Evolutionary conservation across 2,797 vertebrate species (phyloP).

Genomic region (Pampus argenteus): DNA sequence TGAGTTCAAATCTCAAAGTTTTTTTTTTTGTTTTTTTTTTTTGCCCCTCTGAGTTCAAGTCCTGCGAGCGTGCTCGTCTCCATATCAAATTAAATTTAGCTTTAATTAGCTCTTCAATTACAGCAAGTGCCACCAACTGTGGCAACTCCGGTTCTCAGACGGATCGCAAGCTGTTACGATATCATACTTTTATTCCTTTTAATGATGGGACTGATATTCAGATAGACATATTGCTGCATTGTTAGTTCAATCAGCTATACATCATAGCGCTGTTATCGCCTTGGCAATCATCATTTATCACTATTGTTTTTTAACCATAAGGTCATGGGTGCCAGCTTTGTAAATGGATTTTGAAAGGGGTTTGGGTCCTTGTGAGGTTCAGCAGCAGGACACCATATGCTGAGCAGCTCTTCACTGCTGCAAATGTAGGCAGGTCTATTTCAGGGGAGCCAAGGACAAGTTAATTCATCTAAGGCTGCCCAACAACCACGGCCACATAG

Average conservation of each 20-base stretch:
- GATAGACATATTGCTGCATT: conserved; percentile 10
- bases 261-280: background rate
- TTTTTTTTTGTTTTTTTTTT: too few species aligned
- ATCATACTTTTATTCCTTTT: conserved; percentile 31
- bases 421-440: conserved; percentile 61
- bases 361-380: conserved; percentile 48
- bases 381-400: conserved; percentile 49
- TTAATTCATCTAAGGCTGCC: conserved; percentile 68
- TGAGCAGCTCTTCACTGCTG: conserved; percentile 41
- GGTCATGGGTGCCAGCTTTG: conserved; percentile 29
- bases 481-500: conserved; percentile 33
- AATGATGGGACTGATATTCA: conserved; percentile 27
- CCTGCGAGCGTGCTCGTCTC: conserved; percentile 14
- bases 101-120: conserved; percentile 67
- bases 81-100: conserved; percentile 55
- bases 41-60: conserved; percentile 38
- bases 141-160: conserved; percentile 47
- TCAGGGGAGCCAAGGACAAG: conserved; percentile 69
- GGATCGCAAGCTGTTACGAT: conserved; percentile 51
- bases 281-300: background rate
- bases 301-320: conserved; percentile 17
- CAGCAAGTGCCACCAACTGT: conserved; percentile 57
- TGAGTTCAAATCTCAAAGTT: conserved; percentile 45
- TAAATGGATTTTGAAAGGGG: conserved; percentile 39
- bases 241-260: conserved; percentile 20